Evolutionary conservation across 2,888 invertebrate species (phyloP).

Genomic region (Cinara cedri): DNA sequence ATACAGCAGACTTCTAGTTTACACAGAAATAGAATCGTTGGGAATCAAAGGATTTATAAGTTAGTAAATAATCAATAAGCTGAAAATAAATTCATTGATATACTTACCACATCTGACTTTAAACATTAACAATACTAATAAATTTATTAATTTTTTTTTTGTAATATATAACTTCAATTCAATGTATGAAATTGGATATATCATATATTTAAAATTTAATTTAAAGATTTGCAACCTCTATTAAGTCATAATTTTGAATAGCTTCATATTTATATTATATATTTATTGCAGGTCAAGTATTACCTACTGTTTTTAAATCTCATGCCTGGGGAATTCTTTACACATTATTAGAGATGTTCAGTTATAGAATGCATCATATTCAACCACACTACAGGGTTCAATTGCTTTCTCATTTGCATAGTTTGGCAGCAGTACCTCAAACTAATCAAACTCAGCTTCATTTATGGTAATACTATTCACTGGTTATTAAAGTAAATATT

Average conservation of each 20-base stretch:
- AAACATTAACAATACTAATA: background rate
- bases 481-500: conserved; percentile 12
- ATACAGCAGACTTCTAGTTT: conserved; percentile 88
- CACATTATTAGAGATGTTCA: conserved; percentile 94
- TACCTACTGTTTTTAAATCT: conserved; percentile 89
- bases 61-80: conserved; percentile 64
- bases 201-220: no score
- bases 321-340: conserved; percentile 96
- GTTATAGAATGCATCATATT: conserved; percentile 93
- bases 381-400: conserved; percentile 95
- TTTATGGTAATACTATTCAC: conserved; percentile 70
- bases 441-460: conserved; percentile 95
- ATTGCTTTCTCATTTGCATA: conserved; percentile 87
- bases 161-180: background rate
- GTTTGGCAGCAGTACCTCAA: conserved; percentile 87
- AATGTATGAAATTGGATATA: no score
- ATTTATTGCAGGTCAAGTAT: conserved; percentile 72
- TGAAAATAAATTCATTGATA: background rate
- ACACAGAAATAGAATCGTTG: conserved; percentile 94
- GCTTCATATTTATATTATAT: conserved; percentile 1
- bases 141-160: background rate
- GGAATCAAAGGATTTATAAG: conserved; percentile 96
- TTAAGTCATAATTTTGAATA: background rate
- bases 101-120: background rate
- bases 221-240: background rate